Base-by-base conservation (phyloP, 2,113 vertebrate species). In the Alexandromys fortis region DNA sequence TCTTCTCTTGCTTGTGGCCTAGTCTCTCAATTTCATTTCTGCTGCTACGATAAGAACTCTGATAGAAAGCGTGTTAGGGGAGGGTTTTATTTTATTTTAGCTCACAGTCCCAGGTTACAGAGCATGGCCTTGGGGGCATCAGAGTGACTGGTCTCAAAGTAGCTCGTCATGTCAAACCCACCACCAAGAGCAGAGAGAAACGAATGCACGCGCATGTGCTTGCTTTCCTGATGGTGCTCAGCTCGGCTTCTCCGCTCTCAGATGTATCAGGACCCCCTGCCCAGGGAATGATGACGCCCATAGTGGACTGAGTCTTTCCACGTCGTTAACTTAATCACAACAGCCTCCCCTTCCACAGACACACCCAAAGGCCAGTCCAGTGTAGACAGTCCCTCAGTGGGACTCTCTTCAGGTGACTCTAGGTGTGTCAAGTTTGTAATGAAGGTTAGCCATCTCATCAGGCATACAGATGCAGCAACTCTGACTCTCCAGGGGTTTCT, bases 141-240 rank as follows among this genome's bases (percentile, higher is more conserved):
- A 63, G 30, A 4, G 24, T 63, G 24, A 83, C 7, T 17, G n/a
- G 55, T 30, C n/a, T 63, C n/a, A 42, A 63, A 63, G 81, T 58
- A 83, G 55, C 13, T 83, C 8, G 7, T 63, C n/a, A 26, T 11
- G 24, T 0, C 13, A 28, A 42, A 63, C 1, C n/a, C n/a, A 38
- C n/a, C 38, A 58, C 16, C 22, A 61, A 38, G 55, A 28, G 55
- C 12, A 28, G 79, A 16, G 24, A 83, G 35, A 26, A 61, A 42
- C 26, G 21, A 33, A 17, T 24, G 13, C n/a, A 16, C 4, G 1
- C 35, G 7, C 0, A 2, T 1, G 33, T 28, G 13, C 55, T 28
- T 83, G n/a, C 55, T 8, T 63, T 22, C 6, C 4, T 83, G 55
- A 28, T 63, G 35, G 21, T 16, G 24, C 35, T 83, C 55, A 61